Base-by-base conservation (phyloP, 2,888 invertebrate species). In the Boloria euphrosyne region DNA sequence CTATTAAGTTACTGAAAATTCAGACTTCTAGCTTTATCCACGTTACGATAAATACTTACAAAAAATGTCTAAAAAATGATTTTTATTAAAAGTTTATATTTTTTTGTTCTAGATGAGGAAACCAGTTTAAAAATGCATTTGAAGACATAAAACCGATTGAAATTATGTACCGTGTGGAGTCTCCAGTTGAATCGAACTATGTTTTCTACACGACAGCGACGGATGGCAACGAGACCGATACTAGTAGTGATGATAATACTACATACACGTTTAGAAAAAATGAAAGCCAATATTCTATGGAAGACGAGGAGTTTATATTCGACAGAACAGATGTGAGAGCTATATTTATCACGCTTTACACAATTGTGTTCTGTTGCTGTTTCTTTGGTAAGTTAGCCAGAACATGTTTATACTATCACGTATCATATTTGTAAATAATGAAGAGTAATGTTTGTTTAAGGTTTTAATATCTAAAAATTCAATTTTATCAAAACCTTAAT, bases 341-440 rank as follows among this genome's bases (percentile, higher is more conserved):
- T 60, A 93, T 96, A 78, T 96, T 96, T 84, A 95, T 96, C 78
- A 94, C 94, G 0, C 89, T 96, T 38, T 96, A 96, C 81, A 94
- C 95, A 2, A 87, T 96, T 71, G 96, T 96, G 18, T 96, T 96
- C 84, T 95, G 96, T 84, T 95, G 95, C 78, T 96, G 96, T 82
- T 96, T 96, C 84, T 96, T 96, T 79, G 96, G 96, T 96, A 85
- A 96, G 96, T 94, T 65, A 16, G 58, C 27, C 54, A 55, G 58
- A 50, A 43, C 47, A 38, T 61, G 46, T 69, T 69, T 69, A 69
- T 44, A 27, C 31, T 44, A 31, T 46, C 17, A 7, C 7, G 47
- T 13, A 13, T 44, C 17, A 38, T 17, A 46, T 44, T 38, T 58
- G 1, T 38, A 38, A 38, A 38, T 14, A 46, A 47, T 44, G 16